Evolutionary conservation across 2,888 invertebrate genomes (phyloP), one percentile per base, ranked within the genome.

Genomic region (Lithodes maja): DNA sequence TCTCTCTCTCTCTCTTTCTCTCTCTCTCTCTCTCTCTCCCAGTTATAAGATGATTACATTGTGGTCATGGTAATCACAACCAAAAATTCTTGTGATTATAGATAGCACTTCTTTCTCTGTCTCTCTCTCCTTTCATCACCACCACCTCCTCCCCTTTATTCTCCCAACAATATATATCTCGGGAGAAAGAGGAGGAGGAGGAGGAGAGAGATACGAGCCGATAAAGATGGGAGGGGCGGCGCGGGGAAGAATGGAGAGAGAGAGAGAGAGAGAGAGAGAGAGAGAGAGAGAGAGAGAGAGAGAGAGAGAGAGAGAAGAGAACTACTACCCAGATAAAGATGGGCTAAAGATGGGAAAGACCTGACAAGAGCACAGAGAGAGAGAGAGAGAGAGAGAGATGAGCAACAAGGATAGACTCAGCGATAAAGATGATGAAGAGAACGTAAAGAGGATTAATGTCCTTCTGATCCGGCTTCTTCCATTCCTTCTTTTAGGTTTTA

Each of bases 381-480:
- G 61, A 12, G 12, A 12, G 61, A 61, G 61, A 12, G 12, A 12
- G 61, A 61, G 61, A 12, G 12, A 12, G 12, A 12, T 61, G 61
- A 61, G 61, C 5, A 61, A 61, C 61, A 33, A 33, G 61, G 61
- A 61, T 5, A 61, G 61, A 61, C 61, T 5, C 61, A 61, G 61
- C 61, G 61, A 61, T 61, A 61, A 61, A 61, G 61, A 61, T 61
- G 61, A 61, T 61, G 61, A 61, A 61, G 61, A 61, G 61, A 61
- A 61, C 61, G 61, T 61, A 61, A 61, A 61, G 61, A 61, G 5
- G 61, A 61, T 61, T 7, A 12, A 61, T 12, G 61, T 33, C 33
- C 33, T 33, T 33, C 33, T 33, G 33, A 33, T 33, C 33, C 33
- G 33, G 33, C 33, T 33, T 33, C 33, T 33, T 33, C 33, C 33